Evolutionary conservation across 2,797 vertebrate species (phyloP), one percentile per base, ranked within the genome.

Genomic region (Pteronotus mesoamericanus): DNA sequence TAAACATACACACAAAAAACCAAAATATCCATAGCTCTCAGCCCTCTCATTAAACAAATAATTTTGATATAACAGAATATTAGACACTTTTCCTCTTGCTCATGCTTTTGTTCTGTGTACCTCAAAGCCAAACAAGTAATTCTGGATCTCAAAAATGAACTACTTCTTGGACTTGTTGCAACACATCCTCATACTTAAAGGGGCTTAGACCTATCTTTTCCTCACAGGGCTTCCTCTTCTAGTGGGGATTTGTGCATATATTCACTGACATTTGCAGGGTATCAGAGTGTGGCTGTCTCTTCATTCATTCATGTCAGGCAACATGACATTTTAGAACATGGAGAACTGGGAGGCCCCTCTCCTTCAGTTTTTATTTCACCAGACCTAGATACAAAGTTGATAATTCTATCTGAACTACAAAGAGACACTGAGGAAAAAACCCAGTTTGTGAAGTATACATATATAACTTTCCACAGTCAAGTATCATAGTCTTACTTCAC

Each of bases 321-420:
- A 95, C 15, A 21, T 19, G 39, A 53, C 66, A 44, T 72, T 89
- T 69, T 55, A 96, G 92, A 92, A 94, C 91, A 87, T 26, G 22
- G 66, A 21, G 5, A 19, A 42, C 29, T 55, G 1, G 14, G 2
- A 59, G 15, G 26, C 14, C 39, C 64, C 72, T 74, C n/a, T 34
- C 42, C 11, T 5, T 85, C 39, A 51, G 19, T 48, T 78, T 96
- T 92, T 82, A 64, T 77, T 90, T 85, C 55, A 68, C 48, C 21
- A 55, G 24, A 82, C 26, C 61, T 83, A 94, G 10, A 94, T 55
- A 64, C 39, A 88, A 95, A 59, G 32, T 64, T 75, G 26, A 48
- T 88, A 83, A 83, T 21, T 71, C 53, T 42, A 84, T 79, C 86
- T 94, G 57, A 86, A 91, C 59, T 37, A 68, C 9, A 77, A 46